Evolutionary conservation across 1,140 invertebrate species (phyloP).

Genomic region (Diabrotica undecimpunctata): DNA sequence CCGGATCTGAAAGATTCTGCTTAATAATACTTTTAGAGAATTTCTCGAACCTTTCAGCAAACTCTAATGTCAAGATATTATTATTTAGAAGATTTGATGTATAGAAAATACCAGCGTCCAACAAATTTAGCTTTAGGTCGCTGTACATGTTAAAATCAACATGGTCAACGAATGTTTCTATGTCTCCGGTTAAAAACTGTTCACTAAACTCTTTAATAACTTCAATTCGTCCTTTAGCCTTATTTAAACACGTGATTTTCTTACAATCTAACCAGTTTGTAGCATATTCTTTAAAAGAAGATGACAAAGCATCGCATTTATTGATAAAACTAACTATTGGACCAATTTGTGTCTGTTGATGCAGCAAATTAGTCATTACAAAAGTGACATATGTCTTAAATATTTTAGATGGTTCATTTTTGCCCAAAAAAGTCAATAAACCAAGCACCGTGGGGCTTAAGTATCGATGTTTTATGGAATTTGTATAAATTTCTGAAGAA

Average conservation of each 20-base stretch:
- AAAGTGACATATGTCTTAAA: slow-evolving; percentile 35
- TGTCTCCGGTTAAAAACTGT: slow-evolving; percentile 21
- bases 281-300: slow-evolving; percentile 23
- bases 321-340: slow-evolving; percentile 8
- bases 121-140: slow-evolving; percentile 30
- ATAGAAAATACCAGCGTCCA: slow-evolving; percentile 34
- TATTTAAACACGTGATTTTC: slow-evolving; percentile 14
- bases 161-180: slow-evolving; percentile 13
- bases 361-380: slow-evolving; percentile 37
- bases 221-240: slow-evolving; percentile 29
- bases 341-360: slow-evolving; percentile 32
- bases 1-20: slow-evolving; percentile 11
- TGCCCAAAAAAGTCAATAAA: slow-evolving; percentile 28
- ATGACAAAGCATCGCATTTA: slow-evolving; percentile 20
- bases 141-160: slow-evolving; percentile 20
- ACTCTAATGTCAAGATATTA: neutral
- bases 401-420: slow-evolving; percentile 24
- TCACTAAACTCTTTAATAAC: slow-evolving; percentile 25
- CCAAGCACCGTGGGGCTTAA: slow-evolving; percentile 34
- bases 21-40: slow-evolving; percentile 14
- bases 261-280: slow-evolving; percentile 17
- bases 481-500: neutral
- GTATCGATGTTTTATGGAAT: slow-evolving; percentile 18
- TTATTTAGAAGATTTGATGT: slow-evolving; percentile 25
- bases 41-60: slow-evolving; percentile 11